Evolutionary conservation across 2,888 invertebrate genomes (phyloP).

Genomic region (Machimus rusticus): DNA sequence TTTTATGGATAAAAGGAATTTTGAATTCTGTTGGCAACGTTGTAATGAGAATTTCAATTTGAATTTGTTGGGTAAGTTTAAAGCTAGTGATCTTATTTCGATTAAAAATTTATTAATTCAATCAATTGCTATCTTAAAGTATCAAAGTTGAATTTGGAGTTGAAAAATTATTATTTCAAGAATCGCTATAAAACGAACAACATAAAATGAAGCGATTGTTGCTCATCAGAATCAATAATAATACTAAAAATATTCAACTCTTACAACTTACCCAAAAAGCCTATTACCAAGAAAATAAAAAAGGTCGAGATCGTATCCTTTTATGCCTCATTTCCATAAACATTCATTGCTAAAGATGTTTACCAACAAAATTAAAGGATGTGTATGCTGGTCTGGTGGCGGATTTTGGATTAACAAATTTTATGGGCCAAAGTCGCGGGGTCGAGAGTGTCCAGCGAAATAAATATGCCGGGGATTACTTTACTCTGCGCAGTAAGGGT

Average conservation of each 20-base stretch:
- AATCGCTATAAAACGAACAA: neutral
- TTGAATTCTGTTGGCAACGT: no score
- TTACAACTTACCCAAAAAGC: neutral
- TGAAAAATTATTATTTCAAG: no score
- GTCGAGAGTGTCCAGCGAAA: neutral
- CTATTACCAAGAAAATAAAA: neutral
- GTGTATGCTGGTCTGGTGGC: neutral
- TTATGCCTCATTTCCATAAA: neutral
- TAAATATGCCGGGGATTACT: neutral
- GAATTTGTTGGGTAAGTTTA: no score
- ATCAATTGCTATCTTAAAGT: no score
- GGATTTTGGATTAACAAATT: neutral
- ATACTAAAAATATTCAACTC: neutral
- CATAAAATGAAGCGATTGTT: neutral
- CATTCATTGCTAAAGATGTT: neutral
- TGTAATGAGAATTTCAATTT: no score
- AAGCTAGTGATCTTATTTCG: no score
- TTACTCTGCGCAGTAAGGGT: neutral
- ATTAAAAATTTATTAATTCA: no score
- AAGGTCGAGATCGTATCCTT: neutral
- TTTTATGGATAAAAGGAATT: no score
- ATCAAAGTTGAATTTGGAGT: no score
- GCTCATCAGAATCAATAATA: neutral
- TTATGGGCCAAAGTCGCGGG: neutral
- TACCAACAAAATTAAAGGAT: neutral